A percentile compares a stretch with the other conserved stretches of the same genome.
Conservation (phyloP, 2,888 invertebrate species). For the Drosophila mulleri region DNA sequence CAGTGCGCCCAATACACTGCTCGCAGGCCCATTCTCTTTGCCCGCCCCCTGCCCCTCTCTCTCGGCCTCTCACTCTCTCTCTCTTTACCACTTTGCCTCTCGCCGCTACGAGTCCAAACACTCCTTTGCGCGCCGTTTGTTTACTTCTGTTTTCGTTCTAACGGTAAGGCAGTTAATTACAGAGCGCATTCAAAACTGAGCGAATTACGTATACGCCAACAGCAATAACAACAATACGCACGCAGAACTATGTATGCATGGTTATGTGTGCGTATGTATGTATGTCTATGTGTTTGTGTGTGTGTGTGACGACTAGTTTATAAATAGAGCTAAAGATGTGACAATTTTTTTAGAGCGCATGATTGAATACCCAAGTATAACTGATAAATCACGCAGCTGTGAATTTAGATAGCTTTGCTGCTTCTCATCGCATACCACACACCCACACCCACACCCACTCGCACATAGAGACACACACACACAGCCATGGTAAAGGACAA, state of each 20-base stretch:
- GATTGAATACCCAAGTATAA: conserved; percentile 52
- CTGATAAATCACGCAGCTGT: conserved; percentile 46
- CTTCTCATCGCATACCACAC: conserved; percentile 3
- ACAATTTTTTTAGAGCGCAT: conserved; percentile 50
- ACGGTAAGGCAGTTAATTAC: conserved; percentile 43
- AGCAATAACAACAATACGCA: background rate
- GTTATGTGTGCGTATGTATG: background rate
- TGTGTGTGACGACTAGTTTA: conserved; percentile 51
- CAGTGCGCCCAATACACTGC: background rate
- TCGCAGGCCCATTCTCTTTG: background rate
- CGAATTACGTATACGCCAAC: conserved; percentile 46
- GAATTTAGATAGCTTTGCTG: conserved; percentile 11
- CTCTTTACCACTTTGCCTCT: background rate
- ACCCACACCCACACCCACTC: background rate
- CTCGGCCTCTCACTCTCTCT: no score
- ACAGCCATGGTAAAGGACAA: conserved; percentile 3
- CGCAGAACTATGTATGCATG: background rate
- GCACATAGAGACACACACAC: background rate
- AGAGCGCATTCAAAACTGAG: conserved; percentile 24
- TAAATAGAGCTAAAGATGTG: conserved; percentile 59
- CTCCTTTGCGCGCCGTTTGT: conserved; percentile 29
- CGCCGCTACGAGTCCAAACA: background rate
- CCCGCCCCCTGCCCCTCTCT: background rate
- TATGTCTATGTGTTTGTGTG: background rate
- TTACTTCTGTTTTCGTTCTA: conserved; percentile 24